phyloP scores from a whole-genome alignment of 2,113 vertebrate genomes.

The Laticauda laticaudata region DNA sequence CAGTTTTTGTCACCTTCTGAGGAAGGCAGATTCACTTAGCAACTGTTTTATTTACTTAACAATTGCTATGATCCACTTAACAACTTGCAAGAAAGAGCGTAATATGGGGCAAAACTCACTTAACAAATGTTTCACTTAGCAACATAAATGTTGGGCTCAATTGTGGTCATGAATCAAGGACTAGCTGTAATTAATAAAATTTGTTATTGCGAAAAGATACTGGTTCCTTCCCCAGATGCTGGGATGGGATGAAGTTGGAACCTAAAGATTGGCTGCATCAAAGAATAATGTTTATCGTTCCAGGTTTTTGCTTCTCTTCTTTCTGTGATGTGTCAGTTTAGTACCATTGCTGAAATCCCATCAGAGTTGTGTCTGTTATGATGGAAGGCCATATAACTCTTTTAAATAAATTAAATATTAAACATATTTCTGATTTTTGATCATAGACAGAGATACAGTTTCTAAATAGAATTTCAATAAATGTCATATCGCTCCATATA shows the following conservation, averaged over 20 bases:
- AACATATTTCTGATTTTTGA: neutral
- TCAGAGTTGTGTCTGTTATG: neutral
- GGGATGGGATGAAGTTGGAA: neutral
- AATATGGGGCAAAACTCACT: too few relatives aligned
- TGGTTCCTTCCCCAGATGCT: neutral
- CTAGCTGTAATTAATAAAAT: neutral
- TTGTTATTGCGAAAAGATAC: neutral
- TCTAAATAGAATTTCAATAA: neutral
- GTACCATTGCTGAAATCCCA: neutral
- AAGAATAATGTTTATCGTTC: neutral
- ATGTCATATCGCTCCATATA: neutral
- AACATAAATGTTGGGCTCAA: too few relatives aligned
- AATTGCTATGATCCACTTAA: too few relatives aligned
- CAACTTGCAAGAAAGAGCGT: too few relatives aligned
- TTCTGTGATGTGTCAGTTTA: neutral
- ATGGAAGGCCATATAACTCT: neutral
- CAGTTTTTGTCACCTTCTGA: too few relatives aligned
- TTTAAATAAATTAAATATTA: neutral
- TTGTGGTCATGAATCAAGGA: too few relatives aligned
- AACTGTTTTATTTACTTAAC: too few relatives aligned
- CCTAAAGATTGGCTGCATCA: neutral
- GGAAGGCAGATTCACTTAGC: too few relatives aligned
- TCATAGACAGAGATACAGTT: neutral
- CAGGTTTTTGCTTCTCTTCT: neutral
- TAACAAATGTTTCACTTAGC: too few relatives aligned